A percentile compares a stretch with the other conserved stretches of the same genome.
These are phyloP conservation scores for Desmophyllum pertusum DNA, from an alignment of 92 coral and sea anemone species.

Conservation along the genomic window DNA sequence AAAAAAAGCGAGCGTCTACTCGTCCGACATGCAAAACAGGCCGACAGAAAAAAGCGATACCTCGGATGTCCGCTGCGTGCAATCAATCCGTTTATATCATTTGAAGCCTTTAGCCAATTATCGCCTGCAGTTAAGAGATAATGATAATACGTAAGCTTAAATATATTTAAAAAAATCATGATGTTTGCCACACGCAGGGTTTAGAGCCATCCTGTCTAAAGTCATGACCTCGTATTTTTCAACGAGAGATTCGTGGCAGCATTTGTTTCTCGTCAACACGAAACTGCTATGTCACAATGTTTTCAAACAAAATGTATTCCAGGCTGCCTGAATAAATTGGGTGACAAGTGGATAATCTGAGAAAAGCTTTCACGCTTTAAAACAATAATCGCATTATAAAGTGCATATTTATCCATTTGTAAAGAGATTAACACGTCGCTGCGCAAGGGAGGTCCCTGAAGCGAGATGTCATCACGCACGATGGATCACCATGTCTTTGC, in stretches of 20 bases:
- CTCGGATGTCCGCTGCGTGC: constrained; percentile 1
- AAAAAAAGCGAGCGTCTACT: not conserved
- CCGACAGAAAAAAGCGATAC: not conserved
- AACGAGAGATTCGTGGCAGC: not conserved
- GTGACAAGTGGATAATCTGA: not conserved
- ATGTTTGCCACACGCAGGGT: too few relatives aligned
- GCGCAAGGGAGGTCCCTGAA: too few relatives aligned
- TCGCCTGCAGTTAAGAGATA: not conserved
- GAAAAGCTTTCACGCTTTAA: not conserved
- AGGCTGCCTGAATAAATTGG: not conserved
- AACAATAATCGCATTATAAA: not conserved
- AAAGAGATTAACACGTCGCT: not conserved
- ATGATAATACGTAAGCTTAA: too few relatives aligned
- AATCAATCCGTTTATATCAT: not conserved
- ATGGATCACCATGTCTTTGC: too few relatives aligned
- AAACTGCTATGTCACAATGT: not conserved
- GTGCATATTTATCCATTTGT: not conserved
- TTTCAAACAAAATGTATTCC: not conserved
- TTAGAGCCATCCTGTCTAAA: not conserved
- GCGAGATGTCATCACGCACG: not conserved
- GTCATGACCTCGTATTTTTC: not conserved
- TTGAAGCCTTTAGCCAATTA: not conserved
- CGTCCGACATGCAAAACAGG: not conserved
- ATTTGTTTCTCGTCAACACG: not conserved
- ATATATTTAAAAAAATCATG: too few relatives aligned